These are phyloP conservation scores for Halictus quadricinctus DNA, from an alignment of 2,888 invertebrate species.

Conservation along the genomic window DNA sequence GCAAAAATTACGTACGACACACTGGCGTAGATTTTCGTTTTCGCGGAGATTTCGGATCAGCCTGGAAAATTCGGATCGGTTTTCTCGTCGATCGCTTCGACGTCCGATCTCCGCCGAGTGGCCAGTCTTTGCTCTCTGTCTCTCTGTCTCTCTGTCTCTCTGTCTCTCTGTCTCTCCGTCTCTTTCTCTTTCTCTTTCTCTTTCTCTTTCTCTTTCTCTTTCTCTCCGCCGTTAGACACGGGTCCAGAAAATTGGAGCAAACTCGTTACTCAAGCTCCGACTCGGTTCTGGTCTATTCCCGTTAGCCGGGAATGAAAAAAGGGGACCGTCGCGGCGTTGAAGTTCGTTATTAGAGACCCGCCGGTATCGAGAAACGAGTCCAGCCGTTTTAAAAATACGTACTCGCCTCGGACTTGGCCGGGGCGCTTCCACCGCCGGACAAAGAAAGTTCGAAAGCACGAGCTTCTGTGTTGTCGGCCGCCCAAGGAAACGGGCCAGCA, in stretches of 20 bases:
- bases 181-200: not conserved
- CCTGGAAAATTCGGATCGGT: not conserved
- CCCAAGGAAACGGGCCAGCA: not conserved
- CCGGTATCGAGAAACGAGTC: constrained; percentile 22
- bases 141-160: not conserved
- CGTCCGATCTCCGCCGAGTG: not conserved
- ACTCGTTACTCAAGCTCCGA: constrained; percentile 8
- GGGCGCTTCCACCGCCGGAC: not conserved
- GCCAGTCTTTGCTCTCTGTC: not conserved
- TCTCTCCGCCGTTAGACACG: not conserved
- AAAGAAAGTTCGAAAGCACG: not conserved
- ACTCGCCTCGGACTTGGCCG: not conserved
- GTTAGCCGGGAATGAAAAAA: constrained; percentile 16
- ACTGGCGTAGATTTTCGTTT: not conserved
- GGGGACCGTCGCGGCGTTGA: not conserved
- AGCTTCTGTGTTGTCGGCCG: not conserved
- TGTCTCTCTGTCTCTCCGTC: not conserved
- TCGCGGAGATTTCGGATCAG: not conserved
- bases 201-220: not conserved
- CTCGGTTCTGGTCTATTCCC: not conserved
- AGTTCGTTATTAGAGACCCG: constrained; percentile 19
- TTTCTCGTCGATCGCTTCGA: not conserved
- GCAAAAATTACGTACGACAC: not conserved
- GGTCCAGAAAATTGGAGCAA: constrained; percentile 16
- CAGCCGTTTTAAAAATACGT: constrained; percentile 31